Evolutionary conservation across 2,888 invertebrate genomes (phyloP).

Genomic region (Anodontia alba): DNA sequence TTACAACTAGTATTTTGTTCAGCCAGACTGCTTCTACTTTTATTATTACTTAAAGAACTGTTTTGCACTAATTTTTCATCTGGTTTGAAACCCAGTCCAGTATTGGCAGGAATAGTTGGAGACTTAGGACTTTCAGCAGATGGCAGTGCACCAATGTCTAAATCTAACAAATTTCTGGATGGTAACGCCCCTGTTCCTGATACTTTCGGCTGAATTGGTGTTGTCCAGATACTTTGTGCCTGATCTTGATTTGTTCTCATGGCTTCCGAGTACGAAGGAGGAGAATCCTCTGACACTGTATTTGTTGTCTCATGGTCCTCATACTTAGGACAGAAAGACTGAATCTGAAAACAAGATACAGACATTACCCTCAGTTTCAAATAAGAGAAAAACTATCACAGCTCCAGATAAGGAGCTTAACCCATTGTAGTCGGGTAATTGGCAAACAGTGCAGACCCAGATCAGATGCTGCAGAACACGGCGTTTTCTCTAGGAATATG

Average conservation of each 20-base stretch:
- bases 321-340: conserved; percentile 38
- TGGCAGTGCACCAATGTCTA: conserved; percentile 43
- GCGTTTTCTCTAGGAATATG: too few species aligned
- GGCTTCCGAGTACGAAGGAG: conserved; percentile 81
- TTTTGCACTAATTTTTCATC: conserved; percentile 12
- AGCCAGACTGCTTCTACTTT: conserved; percentile 13
- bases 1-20: conserved; percentile 58
- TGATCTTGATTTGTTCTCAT: conserved; percentile 63
- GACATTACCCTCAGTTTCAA: too few species aligned
- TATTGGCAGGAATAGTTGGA: not conserved
- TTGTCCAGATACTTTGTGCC: conserved; percentile 67
- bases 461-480: too few species aligned
- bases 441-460: too few species aligned
- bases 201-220: conserved; percentile 55
- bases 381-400: not conserved
- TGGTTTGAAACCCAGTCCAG: conserved; percentile 21
- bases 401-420: conserved; percentile 2
- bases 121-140: conserved; percentile 37
- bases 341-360: not conserved
- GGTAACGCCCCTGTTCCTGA: not conserved
- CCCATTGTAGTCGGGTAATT: too few species aligned
- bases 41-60: not conserved
- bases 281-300: conserved; percentile 70
- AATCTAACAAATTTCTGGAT: conserved; percentile 38
- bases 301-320: conserved; percentile 31